phyloP scores from a whole-genome alignment of 2,888 invertebrate species.

The Dorcus hopei region DNA sequence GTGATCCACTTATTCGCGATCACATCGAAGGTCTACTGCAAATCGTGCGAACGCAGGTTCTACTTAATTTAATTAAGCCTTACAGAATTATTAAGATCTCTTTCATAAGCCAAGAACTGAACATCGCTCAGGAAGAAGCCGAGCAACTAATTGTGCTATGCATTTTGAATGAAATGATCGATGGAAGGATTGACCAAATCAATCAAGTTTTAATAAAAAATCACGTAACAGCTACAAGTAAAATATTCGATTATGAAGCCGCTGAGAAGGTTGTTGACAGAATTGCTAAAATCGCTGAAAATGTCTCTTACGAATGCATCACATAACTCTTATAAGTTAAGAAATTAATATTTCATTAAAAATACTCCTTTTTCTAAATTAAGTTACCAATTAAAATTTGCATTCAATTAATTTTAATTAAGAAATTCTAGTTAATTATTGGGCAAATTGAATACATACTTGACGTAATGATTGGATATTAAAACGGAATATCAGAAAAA shows the following conservation, averaged over 20 bases:
- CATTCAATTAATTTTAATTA: no score
- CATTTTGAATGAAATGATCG: conserved; percentile 87
- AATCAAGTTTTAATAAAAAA: conserved; percentile 85
- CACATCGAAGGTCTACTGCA: conserved; percentile 92
- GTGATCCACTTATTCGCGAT: conserved; percentile 96
- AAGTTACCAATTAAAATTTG: no score
- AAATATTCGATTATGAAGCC: conserved; percentile 79
- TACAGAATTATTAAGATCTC: conserved; percentile 95
- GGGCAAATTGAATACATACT: no score
- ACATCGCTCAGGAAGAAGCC: conserved; percentile 88
- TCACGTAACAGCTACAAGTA: conserved; percentile 59
- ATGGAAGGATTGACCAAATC: conserved; percentile 86
- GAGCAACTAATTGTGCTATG: conserved; percentile 94
- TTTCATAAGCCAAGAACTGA: conserved; percentile 90
- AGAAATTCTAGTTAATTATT: no score
- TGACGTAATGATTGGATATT: no score
- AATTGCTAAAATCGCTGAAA: conserved; percentile 25
- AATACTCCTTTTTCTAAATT: no score
- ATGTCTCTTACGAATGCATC: conserved; percentile 19
- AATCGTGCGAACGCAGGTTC: conserved; percentile 93
- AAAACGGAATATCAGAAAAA: no score
- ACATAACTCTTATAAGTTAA: conserved; percentile 4
- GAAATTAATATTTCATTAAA: no score
- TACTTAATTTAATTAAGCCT: conserved; percentile 92
- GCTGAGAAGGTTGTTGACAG: conserved; percentile 89